Evolutionary conservation across 2,797 vertebrate species (phyloP), one percentile per base, ranked within the genome.

Genomic region (Clarias fuscus): DNA sequence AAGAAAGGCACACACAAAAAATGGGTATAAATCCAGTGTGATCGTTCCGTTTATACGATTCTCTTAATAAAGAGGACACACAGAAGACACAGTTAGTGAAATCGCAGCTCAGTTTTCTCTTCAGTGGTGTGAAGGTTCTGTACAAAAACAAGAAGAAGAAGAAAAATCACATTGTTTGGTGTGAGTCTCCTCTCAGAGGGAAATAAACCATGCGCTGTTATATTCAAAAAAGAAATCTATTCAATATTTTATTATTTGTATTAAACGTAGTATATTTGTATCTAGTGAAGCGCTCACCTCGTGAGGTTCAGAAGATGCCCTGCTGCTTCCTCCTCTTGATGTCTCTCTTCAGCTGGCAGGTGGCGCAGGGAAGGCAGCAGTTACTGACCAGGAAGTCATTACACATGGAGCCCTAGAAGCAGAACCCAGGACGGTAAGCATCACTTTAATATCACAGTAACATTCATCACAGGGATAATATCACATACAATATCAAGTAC

Each of bases 271-370:
- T 13, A 48, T 48, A 48, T 48, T 48, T 48, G 11, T 48, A 48
- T 48, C 48, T 48, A 48, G 48, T 48, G 48, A 48, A 11, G 48
- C 61, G 7, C 2, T 33, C 48, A 79, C 40, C 84, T 93, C 85
- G 2, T 14, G 30, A 79, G 30, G 1, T 64, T 73, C 27, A 97
- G 93, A 97, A 97, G 33, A 91, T 90, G 48, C 91, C 92, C 78
- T 92, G 90, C 6, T 92, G 89, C 91, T 89, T 95, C 81, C 97
- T 93, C n/a, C 11, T 84, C 2, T 96, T 92, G 37, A 97, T 97
- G 5, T 98, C 97, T 90, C 96, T 95, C 94, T 95, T 97, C 85
- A 97, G 90, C 84, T 98, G 97, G 87, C 97, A 97, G 77, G 94
- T 64, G 0, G 94, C 0, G 2, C 97, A 97, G 0, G 24, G 0